Conservation (phyloP, 2,888 invertebrate species). For the Rhyacophila evoluta region DNA sequence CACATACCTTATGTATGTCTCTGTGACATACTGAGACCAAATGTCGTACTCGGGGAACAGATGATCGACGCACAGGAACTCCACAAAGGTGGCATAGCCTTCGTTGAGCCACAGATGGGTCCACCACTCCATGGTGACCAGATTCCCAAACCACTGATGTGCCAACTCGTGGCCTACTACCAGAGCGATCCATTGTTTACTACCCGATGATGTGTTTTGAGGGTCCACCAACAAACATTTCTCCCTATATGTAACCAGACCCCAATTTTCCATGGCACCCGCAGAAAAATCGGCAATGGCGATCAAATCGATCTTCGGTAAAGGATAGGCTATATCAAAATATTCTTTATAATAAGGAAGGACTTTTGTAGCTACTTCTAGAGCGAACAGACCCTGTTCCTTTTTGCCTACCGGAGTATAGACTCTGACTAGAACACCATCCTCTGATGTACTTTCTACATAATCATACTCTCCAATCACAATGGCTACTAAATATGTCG, state of each 20-base stretch:
- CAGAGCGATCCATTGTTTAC: constrained; percentile 88
- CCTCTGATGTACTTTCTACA: constrained; percentile 85
- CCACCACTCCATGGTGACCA: constrained; percentile 99
- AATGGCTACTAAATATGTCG: constrained; percentile 93
- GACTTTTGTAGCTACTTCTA: constrained; percentile 92
- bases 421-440: constrained; percentile 85
- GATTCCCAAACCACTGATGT: constrained; percentile 98
- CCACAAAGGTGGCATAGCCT: constrained; percentile 96
- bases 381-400: constrained; percentile 91
- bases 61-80: constrained; percentile 92
- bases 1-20: constrained; percentile 78
- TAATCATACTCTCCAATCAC: constrained; percentile 96
- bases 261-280: constrained; percentile 99
- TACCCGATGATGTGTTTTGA: constrained; percentile 86
- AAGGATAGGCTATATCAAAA: constrained; percentile 93
- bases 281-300: constrained; percentile 96
- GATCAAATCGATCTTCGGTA: constrained; percentile 96
- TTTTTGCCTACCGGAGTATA: constrained; percentile 92
- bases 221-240: constrained; percentile 92
- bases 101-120: constrained; percentile 97
- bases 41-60: constrained; percentile 96
- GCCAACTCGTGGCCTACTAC: constrained; percentile 94
- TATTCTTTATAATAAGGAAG: constrained; percentile 95
- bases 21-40: constrained; percentile 96
- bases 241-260: constrained; percentile 92